These are phyloP conservation scores for Sebastes baramenuke DNA, from an alignment of 2,797 vertebrate species.

Conservation along the genomic window DNA sequence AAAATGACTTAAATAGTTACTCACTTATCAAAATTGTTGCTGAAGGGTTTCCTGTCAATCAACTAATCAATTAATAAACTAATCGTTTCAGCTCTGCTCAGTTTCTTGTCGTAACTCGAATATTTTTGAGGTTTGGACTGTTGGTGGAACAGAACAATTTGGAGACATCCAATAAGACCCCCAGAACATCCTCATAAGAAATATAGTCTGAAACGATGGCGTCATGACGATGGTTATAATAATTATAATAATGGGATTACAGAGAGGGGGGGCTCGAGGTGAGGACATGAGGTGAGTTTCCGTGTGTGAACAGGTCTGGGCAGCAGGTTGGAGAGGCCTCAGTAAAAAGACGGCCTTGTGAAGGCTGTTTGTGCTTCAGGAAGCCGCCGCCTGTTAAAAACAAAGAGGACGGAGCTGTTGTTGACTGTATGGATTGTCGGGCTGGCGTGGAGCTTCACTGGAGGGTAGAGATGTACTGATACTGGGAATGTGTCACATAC, in stretches of 20 bases:
- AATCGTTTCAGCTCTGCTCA: not conserved
- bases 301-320: conserved; percentile 22
- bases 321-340: conserved; percentile 42
- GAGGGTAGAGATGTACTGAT: not conserved
- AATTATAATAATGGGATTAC: not conserved
- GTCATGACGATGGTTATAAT: no score
- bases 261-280: not conserved
- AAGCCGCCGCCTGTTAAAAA: conserved; percentile 44
- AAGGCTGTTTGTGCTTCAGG: conserved; percentile 59
- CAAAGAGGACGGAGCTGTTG: conserved; percentile 36
- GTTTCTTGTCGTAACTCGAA: not conserved
- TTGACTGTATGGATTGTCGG: conserved; percentile 25
- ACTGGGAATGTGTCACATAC: not conserved
- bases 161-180: not conserved
- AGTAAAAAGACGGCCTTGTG: conserved; percentile 40
- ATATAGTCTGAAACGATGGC: not conserved
- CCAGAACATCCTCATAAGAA: not conserved
- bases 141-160: not conserved
- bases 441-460: not conserved
- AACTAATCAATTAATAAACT: not conserved
- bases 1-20: not conserved
- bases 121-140: not conserved
- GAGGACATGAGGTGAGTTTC: not conserved
- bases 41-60: no score
- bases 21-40: not conserved